Percentiles rank a stretch among this genome's conserved stretches.
phyloP scores from a whole-genome alignment of 2,113 vertebrate species.

The Lonchura striata region DNA sequence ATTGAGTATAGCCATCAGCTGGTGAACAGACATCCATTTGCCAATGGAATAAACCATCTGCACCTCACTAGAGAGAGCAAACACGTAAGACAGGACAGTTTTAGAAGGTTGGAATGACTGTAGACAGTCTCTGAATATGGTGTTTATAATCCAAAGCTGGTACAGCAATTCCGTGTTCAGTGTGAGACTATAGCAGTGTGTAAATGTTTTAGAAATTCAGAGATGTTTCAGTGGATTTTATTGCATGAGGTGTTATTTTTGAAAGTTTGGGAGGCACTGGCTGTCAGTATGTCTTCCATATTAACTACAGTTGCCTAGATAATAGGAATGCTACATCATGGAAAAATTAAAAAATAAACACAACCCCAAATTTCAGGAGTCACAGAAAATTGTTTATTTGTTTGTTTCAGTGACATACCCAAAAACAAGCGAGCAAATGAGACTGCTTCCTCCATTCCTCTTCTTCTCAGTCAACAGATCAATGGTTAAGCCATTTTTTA shows the following conservation, averaged over 20 bases:
- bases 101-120: background rate
- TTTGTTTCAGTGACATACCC: background rate
- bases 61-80: background rate
- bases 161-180: background rate
- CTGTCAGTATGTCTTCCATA: background rate
- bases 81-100: background rate
- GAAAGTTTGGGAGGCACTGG: background rate
- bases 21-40: background rate
- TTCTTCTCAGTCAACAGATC: background rate
- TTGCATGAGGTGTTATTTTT: background rate
- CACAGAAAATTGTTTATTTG: background rate
- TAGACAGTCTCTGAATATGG: background rate
- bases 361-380: background rate
- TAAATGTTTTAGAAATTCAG: background rate
- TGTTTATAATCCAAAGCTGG: background rate
- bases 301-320: background rate
- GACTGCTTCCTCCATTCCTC: background rate
- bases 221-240: background rate
- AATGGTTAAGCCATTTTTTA: background rate
- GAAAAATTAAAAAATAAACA: background rate
- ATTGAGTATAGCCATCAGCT: background rate
- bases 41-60: background rate
- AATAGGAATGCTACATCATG: accelerated
- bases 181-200: background rate
- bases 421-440: background rate